Evolutionary conservation across 92 coral and sea anemone species (phyloP).

Genomic region (Actinernus sp.): DNA sequence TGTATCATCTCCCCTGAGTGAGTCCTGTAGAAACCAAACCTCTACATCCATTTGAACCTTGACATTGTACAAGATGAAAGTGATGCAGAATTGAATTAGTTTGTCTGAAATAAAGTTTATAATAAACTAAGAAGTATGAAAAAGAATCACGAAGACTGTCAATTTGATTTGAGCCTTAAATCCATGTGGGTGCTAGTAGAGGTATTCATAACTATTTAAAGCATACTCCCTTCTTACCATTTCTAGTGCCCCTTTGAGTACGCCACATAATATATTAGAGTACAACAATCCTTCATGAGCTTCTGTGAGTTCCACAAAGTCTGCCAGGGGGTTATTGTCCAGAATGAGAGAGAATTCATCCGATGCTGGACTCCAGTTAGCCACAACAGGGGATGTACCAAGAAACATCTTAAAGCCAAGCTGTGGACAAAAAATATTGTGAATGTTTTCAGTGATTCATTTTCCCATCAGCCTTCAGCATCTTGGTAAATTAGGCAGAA

Average conservation of each 20-base stretch:
- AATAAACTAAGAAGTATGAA: too few species aligned
- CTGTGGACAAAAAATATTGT: too few species aligned
- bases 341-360: slow-evolving; percentile 94
- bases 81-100: too few species aligned
- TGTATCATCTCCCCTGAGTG: slow-evolving; percentile 93
- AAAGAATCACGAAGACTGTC: too few species aligned
- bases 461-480: too few species aligned
- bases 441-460: too few species aligned
- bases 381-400: slow-evolving; percentile 92
- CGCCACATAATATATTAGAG: slow-evolving; percentile 97
- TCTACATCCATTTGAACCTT: slow-evolving; percentile 99
- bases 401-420: slow-evolving; percentile 97
- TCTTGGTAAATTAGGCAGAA: too few species aligned
- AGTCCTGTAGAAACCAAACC: slow-evolving; percentile 91
- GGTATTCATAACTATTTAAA: too few species aligned
- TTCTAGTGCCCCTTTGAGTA: slow-evolving; percentile 93
- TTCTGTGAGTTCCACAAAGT: slow-evolving; percentile 94
- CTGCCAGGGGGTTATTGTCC: slow-evolving; percentile 97
- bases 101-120: too few species aligned
- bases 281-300: slow-evolving; percentile 92
- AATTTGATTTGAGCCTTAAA: too few species aligned
- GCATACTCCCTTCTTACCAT: slow-evolving; percentile 90
- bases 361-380: slow-evolving; percentile 97
- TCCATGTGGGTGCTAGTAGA: too few species aligned
- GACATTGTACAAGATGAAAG: too few species aligned